phyloP scores from a whole-genome alignment of 2,888 invertebrate species.

The Apamea sordens region DNA sequence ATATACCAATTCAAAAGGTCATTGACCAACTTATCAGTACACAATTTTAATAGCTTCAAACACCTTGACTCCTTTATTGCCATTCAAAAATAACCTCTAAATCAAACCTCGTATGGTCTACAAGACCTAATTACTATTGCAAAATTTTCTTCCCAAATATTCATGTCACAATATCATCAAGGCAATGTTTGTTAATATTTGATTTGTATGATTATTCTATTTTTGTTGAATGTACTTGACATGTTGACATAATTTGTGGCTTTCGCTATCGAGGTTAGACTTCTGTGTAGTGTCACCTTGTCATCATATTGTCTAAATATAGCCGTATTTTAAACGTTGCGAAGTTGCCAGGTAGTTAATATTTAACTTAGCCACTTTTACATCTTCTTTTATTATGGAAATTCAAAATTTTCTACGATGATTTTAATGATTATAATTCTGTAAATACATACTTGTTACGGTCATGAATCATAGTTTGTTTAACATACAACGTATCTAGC shows the following conservation, averaged over 20 bases:
- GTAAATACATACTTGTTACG: no score
- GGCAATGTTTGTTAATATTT: slow-evolving; percentile 62
- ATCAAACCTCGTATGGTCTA: slow-evolving; percentile 13
- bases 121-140: slow-evolving; percentile 39
- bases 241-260: slow-evolving; percentile 53
- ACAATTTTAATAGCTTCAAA: slow-evolving; percentile 8
- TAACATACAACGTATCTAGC: no score
- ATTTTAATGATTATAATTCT: no score
- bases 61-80: slow-evolving; percentile 43
- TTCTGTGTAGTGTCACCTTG: slow-evolving; percentile 26
- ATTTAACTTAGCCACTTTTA: not conserved
- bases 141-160: slow-evolving; percentile 52
- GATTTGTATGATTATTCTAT: slow-evolving; percentile 39
- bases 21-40: slow-evolving; percentile 52
- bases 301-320: not conserved
- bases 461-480: no score
- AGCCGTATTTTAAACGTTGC: not conserved
- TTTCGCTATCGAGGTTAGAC: slow-evolving; percentile 52
- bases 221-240: slow-evolving; percentile 60
- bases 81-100: slow-evolving; percentile 45
- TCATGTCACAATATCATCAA: slow-evolving; percentile 58
- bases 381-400: not conserved
- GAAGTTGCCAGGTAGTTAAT: not conserved
- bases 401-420: not conserved
- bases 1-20: slow-evolving; percentile 33